A percentile compares a stretch with the other conserved stretches of the same genome.
phyloP scores from a whole-genome alignment of 1,140 invertebrate species.

The Anastrepha obliqua region DNA sequence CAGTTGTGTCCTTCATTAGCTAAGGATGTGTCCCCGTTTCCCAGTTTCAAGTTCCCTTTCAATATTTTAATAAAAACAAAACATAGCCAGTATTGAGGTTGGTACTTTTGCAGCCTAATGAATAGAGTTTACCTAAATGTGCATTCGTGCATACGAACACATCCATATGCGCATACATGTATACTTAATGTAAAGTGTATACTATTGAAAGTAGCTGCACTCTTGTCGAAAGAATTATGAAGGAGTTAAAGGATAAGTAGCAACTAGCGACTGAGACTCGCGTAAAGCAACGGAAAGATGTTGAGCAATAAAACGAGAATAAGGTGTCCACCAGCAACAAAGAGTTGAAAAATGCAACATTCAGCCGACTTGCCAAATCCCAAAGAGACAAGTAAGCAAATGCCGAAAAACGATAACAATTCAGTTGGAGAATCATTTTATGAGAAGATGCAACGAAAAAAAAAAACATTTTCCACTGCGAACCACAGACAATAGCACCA shows the following conservation, averaged over 20 bases:
- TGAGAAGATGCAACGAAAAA: no score
- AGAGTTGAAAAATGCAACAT: constrained; percentile 15
- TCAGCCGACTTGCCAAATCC: not conserved
- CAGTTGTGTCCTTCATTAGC: not conserved
- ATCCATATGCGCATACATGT: not conserved
- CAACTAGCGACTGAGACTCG: not conserved
- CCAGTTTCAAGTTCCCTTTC: not conserved
- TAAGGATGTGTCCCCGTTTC: constrained; percentile 23
- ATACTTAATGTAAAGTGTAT: not conserved
- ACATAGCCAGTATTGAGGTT: not conserved
- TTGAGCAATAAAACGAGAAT: not conserved
- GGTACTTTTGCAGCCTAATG: not conserved
- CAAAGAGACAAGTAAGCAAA: no score
- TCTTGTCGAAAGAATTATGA: not conserved
- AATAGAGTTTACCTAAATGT: constrained; percentile 20
- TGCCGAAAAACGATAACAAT: no score
- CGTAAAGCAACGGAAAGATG: constrained; percentile 12
- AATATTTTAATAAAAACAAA: not conserved
- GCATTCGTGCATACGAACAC: not conserved
- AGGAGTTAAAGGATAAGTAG: not conserved
- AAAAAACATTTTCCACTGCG: no score
- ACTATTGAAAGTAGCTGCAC: not conserved
- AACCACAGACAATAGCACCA: no score
- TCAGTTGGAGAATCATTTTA: no score
- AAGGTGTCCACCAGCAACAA: not conserved